Conservation (phyloP, 23 tunicate species). For the Ascidia mentula region DNA sequence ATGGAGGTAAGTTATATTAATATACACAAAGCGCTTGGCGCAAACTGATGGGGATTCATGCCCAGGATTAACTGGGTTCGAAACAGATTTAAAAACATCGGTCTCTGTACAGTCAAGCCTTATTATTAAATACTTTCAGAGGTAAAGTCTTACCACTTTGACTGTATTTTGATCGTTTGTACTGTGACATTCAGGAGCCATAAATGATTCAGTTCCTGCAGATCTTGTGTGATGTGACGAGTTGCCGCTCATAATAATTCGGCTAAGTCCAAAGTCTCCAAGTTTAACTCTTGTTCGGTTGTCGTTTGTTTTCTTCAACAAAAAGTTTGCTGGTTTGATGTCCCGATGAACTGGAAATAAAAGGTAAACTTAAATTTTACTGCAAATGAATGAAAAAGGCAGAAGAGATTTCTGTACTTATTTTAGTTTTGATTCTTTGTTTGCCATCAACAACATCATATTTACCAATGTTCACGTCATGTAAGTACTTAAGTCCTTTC, state of each 20-base stretch:
- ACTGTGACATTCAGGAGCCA: constrained; percentile 36
- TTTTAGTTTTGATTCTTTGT: too few species aligned
- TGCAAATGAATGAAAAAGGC: too few species aligned
- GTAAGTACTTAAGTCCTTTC: background rate
- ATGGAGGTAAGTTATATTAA: too few species aligned
- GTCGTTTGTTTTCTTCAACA: background rate
- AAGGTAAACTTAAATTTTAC: too few species aligned
- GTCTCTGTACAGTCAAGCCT: too few species aligned
- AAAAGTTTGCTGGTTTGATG: constrained; percentile 7
- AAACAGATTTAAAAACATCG: too few species aligned
- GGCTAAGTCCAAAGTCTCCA: constrained; percentile 43
- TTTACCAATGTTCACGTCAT: background rate
- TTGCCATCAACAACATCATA: background rate
- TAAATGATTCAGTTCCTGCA: constrained; percentile 19
- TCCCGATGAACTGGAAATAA: background rate
- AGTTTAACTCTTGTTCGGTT: constrained; percentile 12
- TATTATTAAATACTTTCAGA: too few species aligned
- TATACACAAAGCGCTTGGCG: too few species aligned
- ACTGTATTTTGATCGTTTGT: background rate
- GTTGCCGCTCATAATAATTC: background rate
- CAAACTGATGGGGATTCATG: too few species aligned
- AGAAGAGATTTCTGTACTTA: too few species aligned
- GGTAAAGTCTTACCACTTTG: background rate
- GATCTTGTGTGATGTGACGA: background rate
- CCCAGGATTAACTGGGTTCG: too few species aligned